Base-by-base conservation (phyloP, 2,797 vertebrate species). In the Alcedo quadribrachys region DNA sequence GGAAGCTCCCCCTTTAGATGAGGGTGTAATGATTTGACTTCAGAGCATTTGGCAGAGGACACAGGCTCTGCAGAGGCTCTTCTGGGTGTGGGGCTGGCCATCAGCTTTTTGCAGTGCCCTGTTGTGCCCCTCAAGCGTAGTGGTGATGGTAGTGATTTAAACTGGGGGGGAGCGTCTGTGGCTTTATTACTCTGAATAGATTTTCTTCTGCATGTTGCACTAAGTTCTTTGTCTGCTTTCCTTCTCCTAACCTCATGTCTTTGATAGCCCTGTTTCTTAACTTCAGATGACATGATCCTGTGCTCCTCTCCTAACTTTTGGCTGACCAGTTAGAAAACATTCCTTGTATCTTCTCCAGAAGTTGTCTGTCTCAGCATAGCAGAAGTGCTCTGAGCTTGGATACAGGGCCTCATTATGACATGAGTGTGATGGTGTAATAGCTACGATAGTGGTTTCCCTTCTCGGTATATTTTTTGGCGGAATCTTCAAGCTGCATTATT, bases 1-100 rank as follows among this genome's bases (percentile, higher is more conserved):
- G 43, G 32, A 50, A 33, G 19, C 40, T 76, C 24, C 6, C 8
- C 5, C 4, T 54, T 30, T 5, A 32, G 20, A 1, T 55, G 28
- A 2, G 40, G 25, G 5, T 45, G 17, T 43, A 6, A 6, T 2
- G 50, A 53, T 40, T 32, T 0, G 2, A 33, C 54, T 48, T 30
- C 4, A 4, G 57, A 11, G 27, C 0, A 0, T 4, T 43, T 11
- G 0, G 6, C 51, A 42, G n/a, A 2, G 53, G 48, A 22, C 5
- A 1, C 8, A 2, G 30, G 12, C 32, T 75, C 54, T n/a, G 7
- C 22, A 13, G 46, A 77, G 63, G 11, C 37, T 42, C 18, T 22
- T 11, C 19, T 58, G 51, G 27, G 16, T 45, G 12, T 3, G 12
- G 15, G 15, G n/a, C 12, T 27, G 12, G n/a, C 16, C 54, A 16